Evolutionary conservation across 92 coral and sea anemone genomes (phyloP), one percentile per base, ranked within the genome.

Genomic region (Phenganax stokvisi): DNA sequence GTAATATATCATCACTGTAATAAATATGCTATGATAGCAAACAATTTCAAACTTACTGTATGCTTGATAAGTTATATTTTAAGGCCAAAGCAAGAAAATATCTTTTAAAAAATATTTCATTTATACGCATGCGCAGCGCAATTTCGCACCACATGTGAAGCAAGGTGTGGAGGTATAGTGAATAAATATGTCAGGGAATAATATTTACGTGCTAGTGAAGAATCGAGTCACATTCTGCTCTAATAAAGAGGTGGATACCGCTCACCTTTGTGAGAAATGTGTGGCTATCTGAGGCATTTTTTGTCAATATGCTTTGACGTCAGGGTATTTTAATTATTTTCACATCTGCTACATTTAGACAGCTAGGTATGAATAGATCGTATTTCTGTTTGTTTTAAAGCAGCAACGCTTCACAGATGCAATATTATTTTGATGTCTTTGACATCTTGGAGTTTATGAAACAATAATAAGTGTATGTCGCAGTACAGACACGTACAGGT

Each of bases 221-320:
- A 75, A 55, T 27, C 10, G 8, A 65, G 80, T 56, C 80, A 56
- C 52, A 7, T 75, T 53, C 57, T 65, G 60, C 9, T 52, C 80
- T 11, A 0, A 1, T 1, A 37, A 1, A 75, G 64, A 7, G 80
- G 65, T 51, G 64, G 80, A 75, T 30, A 13, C 64, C 63, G 7
- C 80, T 75, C 80, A 17, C 80, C 12, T 75, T 1, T 75, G 80
- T 56, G 80, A 56, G 80, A 75, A 12, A 10, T 3, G 12, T 54
- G 64, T 75, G 80, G 80, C 64, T 44, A 11, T 56, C 80, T 55
- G 80, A 75, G 80, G 80, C 80, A 20, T 20, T 56, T 51, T 72
- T 13, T 31, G 5, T 51, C 12, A 25, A n/a, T 10, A 13, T 71
- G 16, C 37, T 0, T 71, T 29, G n/a, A 0, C 51, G 75, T 71